Evolutionary conservation across 2,797 vertebrate species (phyloP).

Genomic region (Rhadinocentrus ornatus): DNA sequence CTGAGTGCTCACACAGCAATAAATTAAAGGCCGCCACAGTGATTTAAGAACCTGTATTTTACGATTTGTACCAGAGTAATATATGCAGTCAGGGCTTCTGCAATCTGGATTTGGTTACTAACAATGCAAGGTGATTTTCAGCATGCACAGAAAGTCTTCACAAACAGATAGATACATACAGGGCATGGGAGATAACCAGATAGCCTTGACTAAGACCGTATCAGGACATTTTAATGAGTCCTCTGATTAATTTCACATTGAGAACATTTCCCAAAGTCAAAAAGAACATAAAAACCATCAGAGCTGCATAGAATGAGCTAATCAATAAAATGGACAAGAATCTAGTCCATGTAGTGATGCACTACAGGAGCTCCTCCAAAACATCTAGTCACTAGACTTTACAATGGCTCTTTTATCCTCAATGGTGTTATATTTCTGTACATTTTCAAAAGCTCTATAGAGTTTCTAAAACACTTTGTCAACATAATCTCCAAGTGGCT

Average conservation of each 20-base stretch:
- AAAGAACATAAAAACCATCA: slow-evolving; percentile 51
- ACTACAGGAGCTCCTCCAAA: slow-evolving; percentile 1
- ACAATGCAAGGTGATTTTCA: slow-evolving; percentile 35
- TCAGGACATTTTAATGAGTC: slow-evolving; percentile 23
- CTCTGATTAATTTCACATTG: slow-evolving; percentile 33
- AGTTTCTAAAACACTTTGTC: slow-evolving; percentile 28
- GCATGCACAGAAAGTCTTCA: slow-evolving; percentile 30
- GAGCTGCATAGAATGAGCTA: slow-evolving; percentile 20
- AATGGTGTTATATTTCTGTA: slow-evolving; percentile 15
- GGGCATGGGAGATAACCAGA: slow-evolving; percentile 12
- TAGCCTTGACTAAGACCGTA: slow-evolving; percentile 10
- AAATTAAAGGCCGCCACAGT: slow-evolving; percentile 69
- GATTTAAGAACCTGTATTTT: slow-evolving; percentile 53
- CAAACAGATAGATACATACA: slow-evolving; percentile 7
- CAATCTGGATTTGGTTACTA: slow-evolving; percentile 53
- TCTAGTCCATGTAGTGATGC: not conserved
- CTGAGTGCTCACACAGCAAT: slow-evolving; percentile 68
- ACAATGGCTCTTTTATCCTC: slow-evolving; percentile 38
- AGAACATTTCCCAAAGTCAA: slow-evolving; percentile 60
- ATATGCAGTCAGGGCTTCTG: slow-evolving; percentile 23
- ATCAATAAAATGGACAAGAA: slow-evolving; percentile 35
- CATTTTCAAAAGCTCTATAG: slow-evolving; percentile 36
- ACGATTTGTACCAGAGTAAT: slow-evolving; percentile 39
- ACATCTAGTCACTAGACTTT: not conserved
- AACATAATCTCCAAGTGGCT: slow-evolving; percentile 31